phyloP scores from a whole-genome alignment of 2,113 vertebrate genomes.

The Nothobranchius furzeri region DNA sequence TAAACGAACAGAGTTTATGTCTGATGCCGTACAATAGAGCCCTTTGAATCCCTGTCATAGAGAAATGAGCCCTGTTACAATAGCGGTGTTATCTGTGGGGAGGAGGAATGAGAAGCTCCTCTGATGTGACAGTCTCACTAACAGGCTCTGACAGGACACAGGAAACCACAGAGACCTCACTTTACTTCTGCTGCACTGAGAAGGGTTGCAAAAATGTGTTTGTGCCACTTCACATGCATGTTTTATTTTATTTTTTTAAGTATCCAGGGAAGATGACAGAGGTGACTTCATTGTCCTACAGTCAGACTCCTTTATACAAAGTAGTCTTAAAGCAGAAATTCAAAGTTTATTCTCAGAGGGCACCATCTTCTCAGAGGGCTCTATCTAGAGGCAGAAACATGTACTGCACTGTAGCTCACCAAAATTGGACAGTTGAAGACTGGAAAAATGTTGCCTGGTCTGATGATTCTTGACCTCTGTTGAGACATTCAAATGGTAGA shows the following conservation, averaged over 20 bases:
- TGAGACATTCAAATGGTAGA: too few species aligned
- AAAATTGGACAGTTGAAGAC: too few species aligned
- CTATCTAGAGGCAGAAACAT: not conserved
- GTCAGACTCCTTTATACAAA: constrained; percentile 10
- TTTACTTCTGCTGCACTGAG: constrained; percentile 29
- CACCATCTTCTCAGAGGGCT: too few species aligned
- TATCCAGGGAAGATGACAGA: not conserved
- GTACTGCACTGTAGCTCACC: too few species aligned
- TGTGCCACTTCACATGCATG: constrained; percentile 12
- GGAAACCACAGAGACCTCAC: constrained; percentile 74
- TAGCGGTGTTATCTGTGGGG: constrained; percentile 55
- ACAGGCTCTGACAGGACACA: constrained; percentile 76
- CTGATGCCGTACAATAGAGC: constrained; percentile 75
- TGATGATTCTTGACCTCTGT: too few species aligned
- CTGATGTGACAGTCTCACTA: constrained; percentile 76
- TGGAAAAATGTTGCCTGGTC: too few species aligned
- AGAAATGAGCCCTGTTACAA: constrained; percentile 59
- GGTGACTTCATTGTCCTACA: constrained; percentile 9
- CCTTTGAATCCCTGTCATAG: constrained; percentile 70
- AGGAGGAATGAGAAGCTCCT: constrained; percentile 47
- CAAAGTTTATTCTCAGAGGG: not conserved
- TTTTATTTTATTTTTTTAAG: not conserved
- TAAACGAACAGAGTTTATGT: constrained; percentile 48
- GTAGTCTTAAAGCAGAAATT: constrained; percentile 1
- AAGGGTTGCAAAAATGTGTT: constrained; percentile 29